Evolutionary conservation across 37 sponge, comb jelly and placozoan species (phyloP).

Genomic region (Theonella swinhoei): DNA sequence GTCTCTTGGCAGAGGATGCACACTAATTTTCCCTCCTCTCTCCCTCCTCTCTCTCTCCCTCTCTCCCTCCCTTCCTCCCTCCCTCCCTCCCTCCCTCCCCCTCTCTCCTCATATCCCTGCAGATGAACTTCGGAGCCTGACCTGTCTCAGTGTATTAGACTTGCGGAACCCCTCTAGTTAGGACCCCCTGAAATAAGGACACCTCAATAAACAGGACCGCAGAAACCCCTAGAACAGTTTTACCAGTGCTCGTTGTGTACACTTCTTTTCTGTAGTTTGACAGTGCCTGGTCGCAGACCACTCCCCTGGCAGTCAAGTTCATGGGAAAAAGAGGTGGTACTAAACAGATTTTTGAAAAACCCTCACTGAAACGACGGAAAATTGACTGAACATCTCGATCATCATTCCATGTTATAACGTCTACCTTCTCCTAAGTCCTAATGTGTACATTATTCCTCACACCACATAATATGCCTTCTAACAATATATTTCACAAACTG

Average conservation of each 20-base stretch:
- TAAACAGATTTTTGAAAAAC: constrained; percentile 82
- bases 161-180: too few species aligned
- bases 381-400: too few species aligned
- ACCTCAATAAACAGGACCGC: too few species aligned
- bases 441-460: too few species aligned
- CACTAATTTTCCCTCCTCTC: neutral
- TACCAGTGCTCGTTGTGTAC: too few species aligned
- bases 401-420: too few species aligned
- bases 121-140: neutral
- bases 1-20: constrained; percentile 1
- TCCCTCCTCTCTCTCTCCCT: neutral
- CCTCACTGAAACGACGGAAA: constrained; percentile 83
- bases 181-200: too few species aligned
- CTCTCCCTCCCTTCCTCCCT: neutral
- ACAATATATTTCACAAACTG: too few species aligned
- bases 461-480: too few species aligned
- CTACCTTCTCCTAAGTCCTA: too few species aligned
- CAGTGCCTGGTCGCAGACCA: constrained; percentile 87
- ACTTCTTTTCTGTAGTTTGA: too few species aligned
- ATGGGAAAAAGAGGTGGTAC: constrained; percentile 84
- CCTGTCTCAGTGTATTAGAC: neutral
- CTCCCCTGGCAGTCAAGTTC: constrained; percentile 82
- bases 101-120: neutral
- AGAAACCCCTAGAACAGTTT: too few species aligned
- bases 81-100: neutral